Conservation (phyloP, 1,140 invertebrate genomes). For the Eupristina koningsbergeri region DNA sequence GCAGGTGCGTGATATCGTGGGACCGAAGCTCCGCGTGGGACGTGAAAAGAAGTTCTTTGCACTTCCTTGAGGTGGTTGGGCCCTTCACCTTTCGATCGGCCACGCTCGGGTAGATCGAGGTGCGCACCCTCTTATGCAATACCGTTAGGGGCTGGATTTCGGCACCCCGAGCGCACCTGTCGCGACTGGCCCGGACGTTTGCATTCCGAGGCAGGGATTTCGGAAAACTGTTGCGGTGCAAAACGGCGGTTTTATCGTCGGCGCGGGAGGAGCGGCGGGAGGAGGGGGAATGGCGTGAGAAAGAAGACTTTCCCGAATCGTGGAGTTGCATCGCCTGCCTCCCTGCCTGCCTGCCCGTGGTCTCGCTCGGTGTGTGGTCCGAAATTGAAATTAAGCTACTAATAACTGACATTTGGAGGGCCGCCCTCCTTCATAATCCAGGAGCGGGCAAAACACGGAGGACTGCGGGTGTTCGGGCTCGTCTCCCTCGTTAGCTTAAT, state of each 20-base stretch:
- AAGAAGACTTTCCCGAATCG: slow-evolving; percentile 16
- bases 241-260: slow-evolving; percentile 42
- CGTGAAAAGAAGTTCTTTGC: slow-evolving; percentile 12
- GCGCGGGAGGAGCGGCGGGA: background rate
- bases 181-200: background rate
- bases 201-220: background rate
- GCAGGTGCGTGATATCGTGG: slow-evolving; percentile 5
- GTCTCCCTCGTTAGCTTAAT: slow-evolving; percentile 63
- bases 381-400: slow-evolving; percentile 58
- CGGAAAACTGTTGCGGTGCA: background rate
- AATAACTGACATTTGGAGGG: slow-evolving; percentile 57
- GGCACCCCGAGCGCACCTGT: slow-evolving; percentile 29
- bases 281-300: slow-evolving; percentile 31
- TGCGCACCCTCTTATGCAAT: slow-evolving; percentile 29
- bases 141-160: slow-evolving; percentile 28
- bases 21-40: background rate
- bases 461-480: background rate
- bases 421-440: slow-evolving; percentile 24
- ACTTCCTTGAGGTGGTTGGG: background rate
- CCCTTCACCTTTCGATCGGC: background rate
- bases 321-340: slow-evolving; percentile 7
- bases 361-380: slow-evolving; percentile 57
- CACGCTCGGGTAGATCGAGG: background rate
- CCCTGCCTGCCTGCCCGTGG: background rate
- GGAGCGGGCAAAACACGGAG: background rate